Base-by-base conservation (phyloP, 2,888 invertebrate genomes). In the Lasius platythorax region DNA sequence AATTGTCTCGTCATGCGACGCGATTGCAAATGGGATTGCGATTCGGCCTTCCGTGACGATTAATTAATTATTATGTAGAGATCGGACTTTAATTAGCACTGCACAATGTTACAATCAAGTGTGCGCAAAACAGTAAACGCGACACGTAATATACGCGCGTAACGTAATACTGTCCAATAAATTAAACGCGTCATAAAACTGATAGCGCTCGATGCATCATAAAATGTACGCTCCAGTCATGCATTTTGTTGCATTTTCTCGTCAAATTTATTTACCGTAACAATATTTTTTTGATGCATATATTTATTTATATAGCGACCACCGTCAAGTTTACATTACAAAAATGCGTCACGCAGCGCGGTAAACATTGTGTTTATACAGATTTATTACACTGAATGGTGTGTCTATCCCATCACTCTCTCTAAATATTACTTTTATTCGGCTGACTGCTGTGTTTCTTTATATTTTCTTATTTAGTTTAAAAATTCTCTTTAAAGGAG, bases 21-120 rank as follows among this genome's bases (percentile, higher is more conserved):
- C 50, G 28, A 53, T 40, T 68, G 72, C 53, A 70, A 76, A 53
- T 43, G 61, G 43, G 15, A 74, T 23, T 37, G 28, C 30, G 53
- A 70, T 46, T 12, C 70, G 37, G 18, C 37, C 50, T 68, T 58
- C 56, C 73, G 40, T 30, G 43, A 43, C 58, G 61, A 79, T 79
- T 58, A 73, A 79, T 79, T 73, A 79, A 78, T 78, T 78, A 78
- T 78, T 58, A 72, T 58, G 43, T 43, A n/a, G 56, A 58, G 56
- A 43, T 76, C 33, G 56, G 23, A 58, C 43, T 79, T 72, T 79
- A 79, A 79, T 73, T 73, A 73, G 40, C 72, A 78, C 30, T 73
- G 18, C 58, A 58, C 78, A 58, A 72, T 72, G 37, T 9, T 37
- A 53, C 53, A 72, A 72, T 73, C 79, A 79, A 79, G 79, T 73